Base-by-base conservation (phyloP, 2,797 vertebrate genomes). In the Ctenopoma multispine region DNA sequence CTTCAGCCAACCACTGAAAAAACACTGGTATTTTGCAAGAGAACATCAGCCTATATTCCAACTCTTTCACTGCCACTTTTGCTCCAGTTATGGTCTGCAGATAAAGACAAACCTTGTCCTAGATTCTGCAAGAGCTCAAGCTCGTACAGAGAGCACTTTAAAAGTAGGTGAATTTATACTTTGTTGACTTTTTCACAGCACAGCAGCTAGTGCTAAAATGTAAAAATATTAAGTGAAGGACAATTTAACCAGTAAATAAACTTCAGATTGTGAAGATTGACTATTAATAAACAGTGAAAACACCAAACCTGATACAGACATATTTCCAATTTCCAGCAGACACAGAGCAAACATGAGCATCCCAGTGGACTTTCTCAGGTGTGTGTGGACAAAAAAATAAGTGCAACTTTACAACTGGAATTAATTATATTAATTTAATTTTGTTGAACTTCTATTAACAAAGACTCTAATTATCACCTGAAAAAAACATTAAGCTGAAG, bases 61-160 rank as follows among this genome's bases (percentile, higher is more conserved):
- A 50, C 74, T 88, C 82, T 81, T 59, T 83, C 83, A 64, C 73
- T 85, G 86, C 72, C 77, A 80, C 83, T 80, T 83, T 78, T 91
- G 89, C 81, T 90, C 87, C 83, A 90, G 46, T 89, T 92, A 48
- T 68, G 72, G 79, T 79, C 72, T 77, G 86, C 63, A 82, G 84
- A 89, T 85, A 84, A 86, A 87, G 89, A 83, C 77, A 84, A 89
- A 88, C 86, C 75, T 77, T 87, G 90, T 77, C 89, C 90, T 74
- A 89, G 81, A 87, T 92, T 90, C 72, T 76, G 77, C 65, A 76
- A 43, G 59, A 82, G 70, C 77, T 75, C 48, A 47, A 83, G 82
- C 75, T 65, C 80, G 74, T 60, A 20, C 73, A 75, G 54, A 81
- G 64, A 49, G 59, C 83, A 89, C 82, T 85, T 88, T 75, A 36